Evolutionary conservation across 1,140 invertebrate genomes (phyloP).

Genomic region (Subanguina moxae): DNA sequence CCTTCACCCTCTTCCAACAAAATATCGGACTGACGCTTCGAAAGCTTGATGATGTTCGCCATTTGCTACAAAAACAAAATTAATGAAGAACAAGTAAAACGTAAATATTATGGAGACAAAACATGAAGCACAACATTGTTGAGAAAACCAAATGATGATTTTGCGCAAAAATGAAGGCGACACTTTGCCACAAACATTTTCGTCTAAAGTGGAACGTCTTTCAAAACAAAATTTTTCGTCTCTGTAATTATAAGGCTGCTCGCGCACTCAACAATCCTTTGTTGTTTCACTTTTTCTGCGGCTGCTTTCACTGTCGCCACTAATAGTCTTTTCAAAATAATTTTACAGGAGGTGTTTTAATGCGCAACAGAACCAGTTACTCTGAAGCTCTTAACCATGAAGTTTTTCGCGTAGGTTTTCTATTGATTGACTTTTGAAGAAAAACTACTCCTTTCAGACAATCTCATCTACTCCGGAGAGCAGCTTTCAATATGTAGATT

Average conservation of each 20-base stretch:
- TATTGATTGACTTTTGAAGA: neutral
- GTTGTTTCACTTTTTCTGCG: neutral
- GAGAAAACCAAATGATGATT: neutral
- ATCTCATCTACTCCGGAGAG: constrained; percentile 25
- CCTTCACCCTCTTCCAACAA: neutral
- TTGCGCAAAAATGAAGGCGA: neutral
- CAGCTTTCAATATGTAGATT: constrained; percentile 10
- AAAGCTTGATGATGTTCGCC: constrained; percentile 8
- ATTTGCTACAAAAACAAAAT: neutral
- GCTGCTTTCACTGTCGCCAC: neutral
- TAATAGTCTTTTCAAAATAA: neutral
- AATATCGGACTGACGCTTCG: constrained; percentile 3
- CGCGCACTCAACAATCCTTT: neutral
- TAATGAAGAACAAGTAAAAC: neutral
- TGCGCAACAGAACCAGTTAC: constrained; percentile 33
- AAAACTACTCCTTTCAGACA: constrained; percentile 16
- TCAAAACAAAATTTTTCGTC: neutral
- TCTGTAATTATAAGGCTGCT: neutral
- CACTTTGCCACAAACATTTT: neutral
- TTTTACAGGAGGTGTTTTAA: neutral
- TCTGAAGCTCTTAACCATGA: constrained; percentile 27
- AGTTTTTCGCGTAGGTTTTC: constrained; percentile 22
- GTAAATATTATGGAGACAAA: neutral
- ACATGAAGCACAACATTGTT: too few species aligned
- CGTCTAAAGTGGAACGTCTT: neutral